Evolutionary conservation across 2,888 invertebrate genomes (phyloP).

Genomic region (Itoplectis maculator): DNA sequence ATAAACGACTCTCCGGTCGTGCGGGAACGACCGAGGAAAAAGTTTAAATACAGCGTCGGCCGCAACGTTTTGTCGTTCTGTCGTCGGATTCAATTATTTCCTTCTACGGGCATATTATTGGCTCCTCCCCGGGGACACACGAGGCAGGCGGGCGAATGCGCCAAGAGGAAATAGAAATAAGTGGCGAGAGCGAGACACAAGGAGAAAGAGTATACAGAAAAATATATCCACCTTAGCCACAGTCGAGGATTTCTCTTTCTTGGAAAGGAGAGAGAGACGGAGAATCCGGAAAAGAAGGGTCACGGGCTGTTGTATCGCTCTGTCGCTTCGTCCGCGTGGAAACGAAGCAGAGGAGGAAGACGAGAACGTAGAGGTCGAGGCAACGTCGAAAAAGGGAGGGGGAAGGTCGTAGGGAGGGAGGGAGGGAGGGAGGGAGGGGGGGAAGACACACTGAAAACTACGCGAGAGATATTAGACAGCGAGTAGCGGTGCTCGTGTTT

Average conservation of each 20-base stretch:
- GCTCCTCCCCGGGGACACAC: not conserved
- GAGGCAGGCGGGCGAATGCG: not conserved
- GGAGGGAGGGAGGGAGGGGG: not conserved
- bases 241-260: constrained; percentile 44
- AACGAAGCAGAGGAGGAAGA: too few relatives aligned
- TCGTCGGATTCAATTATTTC: not conserved
- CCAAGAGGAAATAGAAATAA: not conserved
- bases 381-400: not conserved
- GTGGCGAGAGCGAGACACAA: constrained; percentile 10
- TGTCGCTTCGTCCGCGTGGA: too few relatives aligned
- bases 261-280: constrained; percentile 23
- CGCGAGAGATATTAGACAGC: constrained; percentile 31
- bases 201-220: not conserved
- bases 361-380: too few relatives aligned
- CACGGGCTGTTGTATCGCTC: too few relatives aligned
- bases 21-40: not conserved
- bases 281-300: constrained; percentile 22
- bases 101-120: not conserved
- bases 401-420: constrained; percentile 20
- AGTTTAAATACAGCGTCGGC: not conserved
- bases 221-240: not conserved
- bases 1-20: not conserved
- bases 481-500: constrained; percentile 20
- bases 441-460: constrained; percentile 2
- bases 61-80: not conserved